These are phyloP conservation scores for Actinia tenebrosa DNA, from an alignment of 64 coral and sea anemone genomes.

Conservation along the genomic window DNA sequence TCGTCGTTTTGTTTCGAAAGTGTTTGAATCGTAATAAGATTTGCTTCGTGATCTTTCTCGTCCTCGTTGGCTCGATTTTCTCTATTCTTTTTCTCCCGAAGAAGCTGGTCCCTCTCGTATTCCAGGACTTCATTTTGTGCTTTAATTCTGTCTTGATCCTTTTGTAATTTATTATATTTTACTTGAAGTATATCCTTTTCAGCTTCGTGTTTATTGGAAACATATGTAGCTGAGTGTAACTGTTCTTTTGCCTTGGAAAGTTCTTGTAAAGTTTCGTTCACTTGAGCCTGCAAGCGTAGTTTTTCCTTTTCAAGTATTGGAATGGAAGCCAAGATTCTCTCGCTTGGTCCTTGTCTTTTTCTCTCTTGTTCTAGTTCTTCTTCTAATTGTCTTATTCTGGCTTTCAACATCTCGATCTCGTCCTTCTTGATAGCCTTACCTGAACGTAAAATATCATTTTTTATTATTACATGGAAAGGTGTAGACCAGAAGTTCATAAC, in stretches of 20 bases:
- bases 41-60: background rate
- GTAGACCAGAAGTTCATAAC: no score
- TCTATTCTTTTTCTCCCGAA: conserved; percentile 17
- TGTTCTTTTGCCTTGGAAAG: conserved; percentile 26
- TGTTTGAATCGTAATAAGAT: background rate
- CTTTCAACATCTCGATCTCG: conserved; percentile 35
- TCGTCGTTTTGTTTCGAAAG: conserved; percentile 4
- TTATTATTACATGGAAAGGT: no score
- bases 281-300: conserved; percentile 43
- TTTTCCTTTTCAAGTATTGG: conserved; percentile 61
- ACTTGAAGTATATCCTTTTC: conserved; percentile 22
- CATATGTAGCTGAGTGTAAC: background rate
- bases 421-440: conserved; percentile 2
- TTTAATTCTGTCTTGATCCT: conserved; percentile 9
- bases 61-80: background rate
- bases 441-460: background rate
- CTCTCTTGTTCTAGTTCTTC: conserved; percentile 15
- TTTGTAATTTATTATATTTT: conserved; percentile 10
- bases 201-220: conserved; percentile 2
- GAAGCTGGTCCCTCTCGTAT: conserved; percentile 13
- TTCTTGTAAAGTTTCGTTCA: conserved; percentile 43
- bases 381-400: conserved; percentile 43
- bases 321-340: conserved; percentile 26
- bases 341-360: conserved; percentile 31
- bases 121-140: background rate